Base-by-base conservation (phyloP, 23 tunicate species). In the Styela plicata region DNA sequence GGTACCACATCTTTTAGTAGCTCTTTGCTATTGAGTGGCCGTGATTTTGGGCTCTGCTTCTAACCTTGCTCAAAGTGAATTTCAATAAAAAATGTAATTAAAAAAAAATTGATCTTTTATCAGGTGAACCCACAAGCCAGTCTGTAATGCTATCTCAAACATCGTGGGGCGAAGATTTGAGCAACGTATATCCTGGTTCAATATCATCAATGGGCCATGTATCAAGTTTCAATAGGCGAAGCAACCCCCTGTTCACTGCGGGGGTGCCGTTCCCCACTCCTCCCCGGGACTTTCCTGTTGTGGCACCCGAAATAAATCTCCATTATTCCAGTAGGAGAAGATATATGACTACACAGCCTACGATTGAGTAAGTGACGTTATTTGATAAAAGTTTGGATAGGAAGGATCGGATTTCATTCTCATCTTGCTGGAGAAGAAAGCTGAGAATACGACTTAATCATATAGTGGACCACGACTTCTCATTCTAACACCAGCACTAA, bases 61-160 rank as follows among this genome's bases (percentile, higher is more conserved):
- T n/a, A n/a, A n/a, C n/a, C n/a, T n/a, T n/a, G n/a, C n/a, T n/a
- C n/a, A n/a, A n/a, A n/a, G n/a, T n/a, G n/a, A n/a, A n/a, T n/a
- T n/a, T n/a, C n/a, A n/a, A n/a, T n/a, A n/a, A n/a, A n/a, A n/a
- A n/a, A n/a, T n/a, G n/a, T n/a, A n/a, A n/a, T n/a, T n/a, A n/a
- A n/a, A n/a, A n/a, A n/a, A n/a, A n/a, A n/a, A n/a, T n/a, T n/a
- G n/a, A n/a, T n/a, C n/a, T n/a, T n/a, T n/a, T n/a, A n/a, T n/a
- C 57, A 44, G 57, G 57, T 7, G 57, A 44, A 44, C 57, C 77
- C 35, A 28, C 77, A 3, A 34, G 36, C 24, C 77, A 71, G 17
- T 71, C 77, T 21, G 24, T 71, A 18, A 71, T 71, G 77, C 77
- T 71, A 36, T 71, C 77, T 7, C 35, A 71, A 19, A 71, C 77